Evolutionary conservation across 2,888 invertebrate species (phyloP).

Genomic region (Tipula lateralis): DNA sequence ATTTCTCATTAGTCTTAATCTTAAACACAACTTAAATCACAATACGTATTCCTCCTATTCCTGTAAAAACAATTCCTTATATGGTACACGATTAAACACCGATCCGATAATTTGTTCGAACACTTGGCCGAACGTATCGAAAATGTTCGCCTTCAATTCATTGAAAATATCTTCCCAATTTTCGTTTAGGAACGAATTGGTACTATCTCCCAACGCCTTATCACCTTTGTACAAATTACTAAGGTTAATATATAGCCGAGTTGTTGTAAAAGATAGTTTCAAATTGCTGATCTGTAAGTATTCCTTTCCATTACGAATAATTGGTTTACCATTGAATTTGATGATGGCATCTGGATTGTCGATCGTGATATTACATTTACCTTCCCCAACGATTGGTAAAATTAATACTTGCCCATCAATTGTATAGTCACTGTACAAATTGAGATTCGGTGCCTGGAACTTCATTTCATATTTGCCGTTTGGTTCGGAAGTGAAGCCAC

Average conservation of each 20-base stretch:
- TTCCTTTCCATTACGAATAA: neutral
- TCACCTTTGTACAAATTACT: slow-evolving; percentile 32
- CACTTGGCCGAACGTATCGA: slow-evolving; percentile 33
- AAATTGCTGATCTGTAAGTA: slow-evolving; percentile 28
- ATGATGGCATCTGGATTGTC: neutral
- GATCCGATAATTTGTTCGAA: slow-evolving; percentile 39
- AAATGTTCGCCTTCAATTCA: neutral
- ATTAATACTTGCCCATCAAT: slow-evolving; percentile 40
- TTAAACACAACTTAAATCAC: neutral
- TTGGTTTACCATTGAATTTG: neutral
- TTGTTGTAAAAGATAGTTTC: slow-evolving; percentile 20
- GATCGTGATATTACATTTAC: slow-evolving; percentile 31
- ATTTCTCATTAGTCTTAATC: too few relatives aligned
- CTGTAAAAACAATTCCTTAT: slow-evolving; percentile 37
- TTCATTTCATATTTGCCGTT: slow-evolving; percentile 30
- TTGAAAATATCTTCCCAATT: slow-evolving; percentile 29
- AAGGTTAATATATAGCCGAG: slow-evolving; percentile 20
- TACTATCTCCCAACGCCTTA: slow-evolving; percentile 30
- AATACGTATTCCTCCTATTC: neutral
- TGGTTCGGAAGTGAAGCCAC: slow-evolving; percentile 33
- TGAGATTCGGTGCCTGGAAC: slow-evolving; percentile 29
- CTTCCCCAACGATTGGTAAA: slow-evolving; percentile 40
- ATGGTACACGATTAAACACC: slow-evolving; percentile 41
- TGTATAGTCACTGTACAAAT: slow-evolving; percentile 32
- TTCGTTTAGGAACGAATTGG: slow-evolving; percentile 31